Base-by-base conservation (phyloP, 2,888 invertebrate genomes). In the Netelia fuscicornis region DNA sequence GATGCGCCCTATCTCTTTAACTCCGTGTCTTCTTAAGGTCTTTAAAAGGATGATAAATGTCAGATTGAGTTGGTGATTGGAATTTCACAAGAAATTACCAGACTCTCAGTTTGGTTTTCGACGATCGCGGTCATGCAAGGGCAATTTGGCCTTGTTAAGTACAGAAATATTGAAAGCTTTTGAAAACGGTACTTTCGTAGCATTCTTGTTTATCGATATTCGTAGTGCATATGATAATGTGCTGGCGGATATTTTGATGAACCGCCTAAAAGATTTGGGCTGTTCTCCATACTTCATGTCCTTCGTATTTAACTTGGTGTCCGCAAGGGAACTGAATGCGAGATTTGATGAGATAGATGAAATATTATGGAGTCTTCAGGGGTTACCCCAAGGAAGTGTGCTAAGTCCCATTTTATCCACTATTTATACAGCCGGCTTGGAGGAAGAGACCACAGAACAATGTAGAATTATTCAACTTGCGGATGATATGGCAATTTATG, bases 1-100 rank as follows among this genome's bases (percentile, higher is more conserved):
- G 23, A 11, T 81, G n/a, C n/a, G 78, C 9, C 75, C 86, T 1
- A 83, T 86, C 5, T 64, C 83, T 11, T 48, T 83, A 20, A 48
- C 85, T n/a, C 58, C 60, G 2, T 83, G 85, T 37, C 64, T 81
- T 11, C 67, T 64, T 0, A 77, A 76, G 13, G 30, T 75, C 8
- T 54, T 65, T 13, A 81, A 82, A 20, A 42, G 65, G 5, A 83
- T 82, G 52, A 44, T 82, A 9, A 82, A 78, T 30, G 30, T 67
- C 30, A 79, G 82, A 64, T 20, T 79, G 5, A 42, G 2, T 10
- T 67, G 67, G 67, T 85, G 82, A 75, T 10, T 74, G 17, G 85
- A 85, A 79, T 20, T 17, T 30, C 30, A 78, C 3, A 25, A 52
- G 13, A 68, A 60, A 30, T 23, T 78, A 11, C 60, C 68, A 0